These are phyloP conservation scores for Lerema accius DNA, from an alignment of 1,140 invertebrate genomes.

Conservation along the genomic window DNA sequence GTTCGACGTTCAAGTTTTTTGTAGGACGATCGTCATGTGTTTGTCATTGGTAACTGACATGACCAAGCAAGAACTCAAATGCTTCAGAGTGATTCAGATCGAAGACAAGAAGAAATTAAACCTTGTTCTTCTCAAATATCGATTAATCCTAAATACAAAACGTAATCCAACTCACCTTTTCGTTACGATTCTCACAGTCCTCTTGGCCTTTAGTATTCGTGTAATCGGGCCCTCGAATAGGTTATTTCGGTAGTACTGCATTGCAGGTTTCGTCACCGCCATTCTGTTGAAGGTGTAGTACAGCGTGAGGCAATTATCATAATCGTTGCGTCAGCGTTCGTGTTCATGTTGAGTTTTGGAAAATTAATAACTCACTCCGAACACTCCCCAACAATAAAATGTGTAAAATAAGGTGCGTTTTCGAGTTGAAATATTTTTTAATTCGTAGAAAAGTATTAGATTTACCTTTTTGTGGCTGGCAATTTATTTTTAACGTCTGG, in stretches of 20 bases:
- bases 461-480: too few relatives aligned
- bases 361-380: conserved; percentile 10
- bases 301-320: conserved; percentile 25
- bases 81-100: too few relatives aligned
- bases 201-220: conserved; percentile 20
- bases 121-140: conserved; percentile 5
- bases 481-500: too few relatives aligned
- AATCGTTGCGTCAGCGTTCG: conserved; percentile 26
- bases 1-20: too few relatives aligned
- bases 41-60: too few relatives aligned
- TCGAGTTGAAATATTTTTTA: background rate
- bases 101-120: too few relatives aligned
- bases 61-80: too few relatives aligned
- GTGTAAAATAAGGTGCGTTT: background rate
- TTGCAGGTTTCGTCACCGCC: conserved; percentile 21
- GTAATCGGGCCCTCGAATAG: conserved; percentile 12
- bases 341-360: conserved; percentile 13
- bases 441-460: too few relatives aligned
- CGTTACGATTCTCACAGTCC: conserved; percentile 16
- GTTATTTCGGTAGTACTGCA: conserved; percentile 25
- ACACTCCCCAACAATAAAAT: conserved; percentile 24
- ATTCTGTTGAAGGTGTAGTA: conserved; percentile 15
- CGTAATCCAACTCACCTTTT: background rate
- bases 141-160: background rate
- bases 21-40: too few relatives aligned